Base-by-base conservation (phyloP, 2,888 invertebrate species). In the Ormyrus labotus region DNA sequence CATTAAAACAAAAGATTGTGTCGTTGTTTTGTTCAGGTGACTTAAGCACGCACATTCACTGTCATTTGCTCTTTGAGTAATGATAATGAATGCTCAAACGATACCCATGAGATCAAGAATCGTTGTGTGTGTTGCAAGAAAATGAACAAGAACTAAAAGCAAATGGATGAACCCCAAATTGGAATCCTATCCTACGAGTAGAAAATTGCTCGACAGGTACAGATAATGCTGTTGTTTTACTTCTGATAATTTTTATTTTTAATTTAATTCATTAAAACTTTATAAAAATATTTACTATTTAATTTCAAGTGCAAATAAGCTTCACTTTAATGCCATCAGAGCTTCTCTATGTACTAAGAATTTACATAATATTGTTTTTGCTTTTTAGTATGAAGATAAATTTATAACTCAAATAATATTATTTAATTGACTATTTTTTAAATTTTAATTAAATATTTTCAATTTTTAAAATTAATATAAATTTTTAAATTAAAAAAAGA, bases 51-150 rank as follows among this genome's bases (percentile, higher is more conserved):
- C 81, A 80, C 76, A 81, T 82, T 82, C 82, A 82, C 69, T 82
- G 80, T 82, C 79, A 79, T 81, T 81, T 53, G 76, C 78, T 82
- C 82, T 80, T 80, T 81, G 65, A 87, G 90, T 88, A 90, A 90
- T 90, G 90, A 90, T 90, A 90, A 89, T 90, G 90, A 90, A 89
- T 86, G 80, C 78, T 84, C 81, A 84, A 90, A 91, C 90, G 90
- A 90, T 91, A 90, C 90, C 90, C 90, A 91, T 88, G 90, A 91
- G 90, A 91, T 91, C 90, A 90, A 91, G 90, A 85, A 90, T 91
- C 90, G 90, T 91, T 91, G 89, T 91, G 90, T 91, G 90, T 91
- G 89, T 90, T 91, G 90, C 90, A 88, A 83, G 81, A 83, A 81
- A 83, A 70, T 82, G 81, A 83, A 74, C 78, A 78, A 79, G 72